Base-by-base conservation (phyloP, 2,888 invertebrate genomes). In the Machimus atricapillus region DNA sequence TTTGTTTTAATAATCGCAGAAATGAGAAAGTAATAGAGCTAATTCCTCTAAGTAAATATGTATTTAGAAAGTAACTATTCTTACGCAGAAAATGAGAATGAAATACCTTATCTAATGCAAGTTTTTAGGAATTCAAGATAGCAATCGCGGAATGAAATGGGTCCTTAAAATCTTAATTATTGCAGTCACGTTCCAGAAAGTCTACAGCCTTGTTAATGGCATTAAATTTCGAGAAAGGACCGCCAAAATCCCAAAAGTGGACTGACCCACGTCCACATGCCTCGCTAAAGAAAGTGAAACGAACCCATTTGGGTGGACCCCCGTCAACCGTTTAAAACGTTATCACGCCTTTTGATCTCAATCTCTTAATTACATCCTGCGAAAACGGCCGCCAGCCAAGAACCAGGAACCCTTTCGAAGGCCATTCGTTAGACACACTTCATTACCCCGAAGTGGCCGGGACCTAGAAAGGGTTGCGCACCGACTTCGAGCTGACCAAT, bases 351-450 rank as follows among this genome's bases (percentile, higher is more conserved):
- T 78, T 86, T 46, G 86, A 86, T 78, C 58, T 86, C 31, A 66
- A 86, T 86, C 86, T 86, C 78, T 86, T 86, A 79, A 86, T 86
- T 86, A 79, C 86, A 86, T 78, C 78, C 86, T 74, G 73, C 23
- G n/a, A 66, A 66, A 66, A n/a, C 37, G 52, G 19, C 19, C 73
- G 23, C 23, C 83, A 43, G 85, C 5, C 43, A 74, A 16, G 14
- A 52, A 46, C 16, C 46, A 1, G 40, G 12, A 83, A 85, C 85
- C 85, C 85, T 85, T 19, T 66, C 82, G 14, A 34, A 27, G 27
- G 31, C 31, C 14, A 16, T 31, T 58, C 23, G 78, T 79, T 86
- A 58, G 78, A n/a, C n/a, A 79, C 66, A 66, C 86, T 86, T 79
- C 86, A 86, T 86, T 86, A 66, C 37, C 78, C 86, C 16, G 16